These are phyloP conservation scores for Ardeotis arabs DNA, from an alignment of 2,113 vertebrate species.

Conservation along the genomic window DNA sequence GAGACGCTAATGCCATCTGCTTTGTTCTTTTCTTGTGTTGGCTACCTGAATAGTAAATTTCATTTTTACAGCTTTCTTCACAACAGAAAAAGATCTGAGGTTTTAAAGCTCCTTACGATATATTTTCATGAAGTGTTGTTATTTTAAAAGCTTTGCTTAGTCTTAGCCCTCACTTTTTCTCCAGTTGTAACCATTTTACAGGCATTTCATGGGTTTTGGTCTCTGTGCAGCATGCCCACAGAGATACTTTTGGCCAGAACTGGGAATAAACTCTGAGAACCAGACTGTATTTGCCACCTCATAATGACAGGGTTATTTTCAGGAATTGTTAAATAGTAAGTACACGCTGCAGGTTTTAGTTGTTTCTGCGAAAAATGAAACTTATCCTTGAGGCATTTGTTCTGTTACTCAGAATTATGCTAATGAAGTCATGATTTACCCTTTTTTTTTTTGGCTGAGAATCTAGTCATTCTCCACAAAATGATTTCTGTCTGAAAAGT, in stretches of 20 bases:
- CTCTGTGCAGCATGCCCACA: background rate
- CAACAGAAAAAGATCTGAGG: background rate
- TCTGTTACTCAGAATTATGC: background rate
- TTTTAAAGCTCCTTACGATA: background rate
- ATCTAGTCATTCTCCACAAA: background rate
- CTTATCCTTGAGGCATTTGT: background rate
- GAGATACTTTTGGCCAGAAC: background rate
- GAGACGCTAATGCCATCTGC: background rate
- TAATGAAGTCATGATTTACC: background rate
- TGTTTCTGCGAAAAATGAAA: slow-evolving; percentile 39
- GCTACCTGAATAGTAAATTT: background rate
- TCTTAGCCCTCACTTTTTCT: background rate
- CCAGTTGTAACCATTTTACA: background rate
- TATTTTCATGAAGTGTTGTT: background rate
- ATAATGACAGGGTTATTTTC: slow-evolving; percentile 16
- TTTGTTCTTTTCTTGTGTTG: background rate
- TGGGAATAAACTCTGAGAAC: background rate
- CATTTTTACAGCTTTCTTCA: background rate
- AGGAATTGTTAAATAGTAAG: background rate
- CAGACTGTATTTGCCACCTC: background rate
- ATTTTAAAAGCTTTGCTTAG: background rate
- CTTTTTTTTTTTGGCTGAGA: background rate
- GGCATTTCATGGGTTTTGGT: background rate
- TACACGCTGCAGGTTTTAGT: background rate
- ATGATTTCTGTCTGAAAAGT: background rate